These are phyloP conservation scores for Hydropsyche betteni DNA, from an alignment of 2,888 invertebrate species.

Conservation along the genomic window DNA sequence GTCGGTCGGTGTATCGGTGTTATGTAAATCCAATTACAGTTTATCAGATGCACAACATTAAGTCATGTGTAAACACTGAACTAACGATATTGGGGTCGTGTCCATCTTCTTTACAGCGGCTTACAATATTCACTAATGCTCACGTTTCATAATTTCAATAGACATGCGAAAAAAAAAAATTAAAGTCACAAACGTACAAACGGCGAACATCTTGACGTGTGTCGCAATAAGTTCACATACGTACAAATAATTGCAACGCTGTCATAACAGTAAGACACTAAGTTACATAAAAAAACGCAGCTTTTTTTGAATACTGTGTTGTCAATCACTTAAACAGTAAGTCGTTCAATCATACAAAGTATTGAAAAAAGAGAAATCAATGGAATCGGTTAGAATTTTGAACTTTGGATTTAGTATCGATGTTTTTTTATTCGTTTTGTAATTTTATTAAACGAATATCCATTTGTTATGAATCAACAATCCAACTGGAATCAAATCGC, in stretches of 20 bases:
- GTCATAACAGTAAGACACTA: not conserved
- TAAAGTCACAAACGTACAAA: not conserved
- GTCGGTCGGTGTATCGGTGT: conserved; percentile 47
- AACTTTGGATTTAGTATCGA: too few species aligned
- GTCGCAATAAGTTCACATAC: conserved; percentile 4
- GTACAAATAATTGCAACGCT: conserved; percentile 6
- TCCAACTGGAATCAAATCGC: not conserved
- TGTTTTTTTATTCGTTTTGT: too few species aligned
- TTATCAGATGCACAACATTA: conserved; percentile 52
- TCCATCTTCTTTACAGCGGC: conserved; percentile 49
- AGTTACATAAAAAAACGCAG: not conserved
- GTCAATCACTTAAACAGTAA: too few species aligned
- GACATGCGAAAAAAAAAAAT: conserved; percentile 11
- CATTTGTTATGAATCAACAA: too few species aligned
- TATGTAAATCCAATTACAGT: conserved; percentile 52
- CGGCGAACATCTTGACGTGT: not conserved
- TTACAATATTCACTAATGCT: conserved; percentile 32
- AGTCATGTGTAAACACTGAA: conserved; percentile 51
- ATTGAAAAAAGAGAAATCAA: too few species aligned
- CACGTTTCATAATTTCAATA: conserved; percentile 11
- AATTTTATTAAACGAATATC: too few species aligned
- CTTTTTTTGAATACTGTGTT: not conserved
- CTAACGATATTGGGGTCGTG: conserved; percentile 50
- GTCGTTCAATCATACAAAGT: too few species aligned
- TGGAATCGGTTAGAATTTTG: too few species aligned